Evolutionary conservation across 1,140 invertebrate species (phyloP), one percentile per base, ranked within the genome.

Genomic region (Tetragnatha versicolor): DNA sequence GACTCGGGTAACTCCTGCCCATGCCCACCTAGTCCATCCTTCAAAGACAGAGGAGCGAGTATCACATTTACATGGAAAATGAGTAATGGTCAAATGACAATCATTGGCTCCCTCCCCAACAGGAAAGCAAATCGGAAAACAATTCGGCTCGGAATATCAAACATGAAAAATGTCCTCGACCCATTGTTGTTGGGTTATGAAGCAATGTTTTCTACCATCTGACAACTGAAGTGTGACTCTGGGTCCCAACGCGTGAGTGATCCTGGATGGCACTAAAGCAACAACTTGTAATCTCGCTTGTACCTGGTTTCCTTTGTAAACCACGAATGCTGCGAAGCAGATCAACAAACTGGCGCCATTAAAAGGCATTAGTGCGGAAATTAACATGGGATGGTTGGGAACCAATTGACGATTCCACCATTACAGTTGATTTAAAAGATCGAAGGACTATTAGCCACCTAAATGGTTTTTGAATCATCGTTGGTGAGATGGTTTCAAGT

Each of bases 181-280:
- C n/a, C 39, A 70, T 70, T 70, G 68, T 70, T 70, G 68, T 49
- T 70, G 12, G n/a, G 12, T 29, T 51, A 33, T 73, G 35, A 53
- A 73, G 37, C 37, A 45, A 42, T 73, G 45, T 58, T 53, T 69
- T 70, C 45, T 35, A 69, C 7, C 20, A 6, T 47, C 49, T 75
- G 39, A 61, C 55, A 75, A 75, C 37, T 61, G 70, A 75, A 75
- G 55, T 75, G 72, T 75, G 72, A 75, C 72, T 63, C 20, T 39
- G 35, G 22, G 7, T 49, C 27, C 17, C 22, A 63, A 63, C 39
- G 72, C 72, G 58, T 75, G 72, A 75, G 39, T 75, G 58, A 27
- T 12, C 45, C 39, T 73, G 27, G 53, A 73, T 60, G 53, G 29
- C 35, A 47, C 31, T 53, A 39, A 45, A 70, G 27, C 69, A 60